These are phyloP conservation scores for Pangasius larnaudii DNA, from an alignment of 2,797 vertebrate genomes.

Conservation along the genomic window DNA sequence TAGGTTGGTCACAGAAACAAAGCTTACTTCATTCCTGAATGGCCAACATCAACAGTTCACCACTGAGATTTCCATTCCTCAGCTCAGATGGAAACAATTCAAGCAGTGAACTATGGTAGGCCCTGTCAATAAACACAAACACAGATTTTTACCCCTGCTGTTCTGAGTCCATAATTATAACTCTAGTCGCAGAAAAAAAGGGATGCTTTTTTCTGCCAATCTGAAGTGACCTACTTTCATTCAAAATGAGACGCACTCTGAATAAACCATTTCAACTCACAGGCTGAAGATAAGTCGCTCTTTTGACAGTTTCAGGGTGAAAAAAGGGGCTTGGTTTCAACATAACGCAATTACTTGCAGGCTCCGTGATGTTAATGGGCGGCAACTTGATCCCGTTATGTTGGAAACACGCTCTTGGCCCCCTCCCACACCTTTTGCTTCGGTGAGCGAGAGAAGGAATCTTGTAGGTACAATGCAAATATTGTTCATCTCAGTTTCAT, in stretches of 20 bases:
- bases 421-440: constrained; percentile 45
- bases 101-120: constrained; percentile 36
- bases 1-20: constrained; percentile 38
- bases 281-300: constrained; percentile 42
- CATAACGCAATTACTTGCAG: constrained; percentile 43
- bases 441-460: constrained; percentile 55
- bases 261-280: constrained; percentile 47
- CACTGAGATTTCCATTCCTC: constrained; percentile 34
- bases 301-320: constrained; percentile 37
- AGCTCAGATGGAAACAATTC: constrained; percentile 54
- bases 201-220: constrained; percentile 46
- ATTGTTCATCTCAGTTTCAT: constrained; percentile 75
- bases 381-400: constrained; percentile 42
- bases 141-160: constrained; percentile 51
- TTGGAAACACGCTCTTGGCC: constrained; percentile 31
- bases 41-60: constrained; percentile 36
- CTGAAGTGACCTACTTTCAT: constrained; percentile 58
- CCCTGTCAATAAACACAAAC: constrained; percentile 55
- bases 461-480: constrained; percentile 81
- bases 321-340: constrained; percentile 27
- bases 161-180: constrained; percentile 57
- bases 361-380: constrained; percentile 33
- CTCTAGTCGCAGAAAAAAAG: constrained; percentile 41
- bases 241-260: constrained; percentile 41
- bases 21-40: constrained; percentile 45